Evolutionary conservation across 2,797 vertebrate genomes (phyloP).

Genomic region (Micropoecilia bifurca): DNA sequence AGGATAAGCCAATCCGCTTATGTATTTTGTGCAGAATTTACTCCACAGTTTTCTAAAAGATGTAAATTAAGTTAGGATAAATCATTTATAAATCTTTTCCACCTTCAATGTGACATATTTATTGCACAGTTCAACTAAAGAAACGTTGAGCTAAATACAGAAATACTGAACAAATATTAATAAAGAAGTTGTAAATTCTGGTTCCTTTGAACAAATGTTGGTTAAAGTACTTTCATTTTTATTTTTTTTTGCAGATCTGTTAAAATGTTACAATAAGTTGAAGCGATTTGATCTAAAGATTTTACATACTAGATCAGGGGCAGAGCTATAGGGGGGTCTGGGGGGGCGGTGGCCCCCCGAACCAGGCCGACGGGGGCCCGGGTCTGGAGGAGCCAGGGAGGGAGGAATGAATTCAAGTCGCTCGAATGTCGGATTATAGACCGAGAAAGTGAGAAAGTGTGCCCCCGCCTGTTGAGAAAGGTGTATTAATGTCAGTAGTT

Average conservation of each 20-base stretch:
- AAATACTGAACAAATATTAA: neutral
- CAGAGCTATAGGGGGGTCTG: too few species aligned
- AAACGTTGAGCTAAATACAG: neutral
- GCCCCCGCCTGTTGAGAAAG: too few species aligned
- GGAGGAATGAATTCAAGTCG: too few species aligned
- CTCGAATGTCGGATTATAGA: too few species aligned
- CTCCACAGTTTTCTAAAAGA: neutral
- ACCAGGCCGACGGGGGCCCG: too few species aligned
- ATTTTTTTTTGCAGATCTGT: neutral
- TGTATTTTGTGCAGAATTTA: neutral
- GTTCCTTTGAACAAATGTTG: neutral
- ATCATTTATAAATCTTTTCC: neutral
- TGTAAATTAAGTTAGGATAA: neutral
- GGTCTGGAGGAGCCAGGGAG: too few species aligned
- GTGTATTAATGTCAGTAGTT: too few species aligned
- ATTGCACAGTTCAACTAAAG: neutral
- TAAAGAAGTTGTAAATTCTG: neutral
- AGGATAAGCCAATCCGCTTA: too few species aligned
- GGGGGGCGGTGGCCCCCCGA: too few species aligned
- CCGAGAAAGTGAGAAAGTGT: too few species aligned
- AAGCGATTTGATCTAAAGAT: neutral
- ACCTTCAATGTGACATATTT: neutral
- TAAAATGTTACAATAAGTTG: neutral
- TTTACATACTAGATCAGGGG: too few species aligned
- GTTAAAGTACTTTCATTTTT: neutral